A percentile compares a stretch with the other conserved stretches of the same genome.
Conservation (phyloP, 2,888 invertebrate genomes). For the Microplitis manilae region DNA sequence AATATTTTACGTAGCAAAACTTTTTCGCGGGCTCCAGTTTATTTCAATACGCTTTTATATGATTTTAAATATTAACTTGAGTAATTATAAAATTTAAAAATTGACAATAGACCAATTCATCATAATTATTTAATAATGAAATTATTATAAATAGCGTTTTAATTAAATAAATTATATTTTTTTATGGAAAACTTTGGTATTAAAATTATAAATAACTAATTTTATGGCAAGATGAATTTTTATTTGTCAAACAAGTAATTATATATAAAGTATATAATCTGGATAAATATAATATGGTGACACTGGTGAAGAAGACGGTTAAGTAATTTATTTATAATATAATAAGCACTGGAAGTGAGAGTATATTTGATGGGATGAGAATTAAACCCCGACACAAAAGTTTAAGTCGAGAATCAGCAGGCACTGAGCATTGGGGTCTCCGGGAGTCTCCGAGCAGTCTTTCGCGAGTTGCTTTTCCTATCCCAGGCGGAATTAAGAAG, state of each 20-base stretch:
- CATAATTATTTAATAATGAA: no score
- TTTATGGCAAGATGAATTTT: neutral
- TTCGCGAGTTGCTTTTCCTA: slow-evolving; percentile 21
- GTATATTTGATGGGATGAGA: neutral
- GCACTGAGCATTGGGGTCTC: neutral
- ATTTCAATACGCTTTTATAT: no score
- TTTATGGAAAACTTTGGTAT: neutral
- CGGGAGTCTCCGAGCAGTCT: neutral
- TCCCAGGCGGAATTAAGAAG: slow-evolving; percentile 57
- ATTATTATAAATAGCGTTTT: no score
- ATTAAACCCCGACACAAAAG: neutral
- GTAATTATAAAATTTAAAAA: no score
- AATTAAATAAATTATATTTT: no score
- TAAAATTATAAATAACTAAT: neutral
- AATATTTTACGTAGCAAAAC: no score
- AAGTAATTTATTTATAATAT: neutral
- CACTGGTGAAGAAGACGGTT: neutral
- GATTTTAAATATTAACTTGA: no score
- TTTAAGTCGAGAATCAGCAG: neutral
- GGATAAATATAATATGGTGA: neutral
- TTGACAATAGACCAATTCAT: no score
- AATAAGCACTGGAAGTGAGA: neutral
- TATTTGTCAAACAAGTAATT: neutral
- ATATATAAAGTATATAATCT: neutral
- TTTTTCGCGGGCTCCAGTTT: no score